Evolutionary conservation across 2,113 vertebrate genomes (phyloP), one percentile per base, ranked within the genome.

Genomic region (Oncorhynchus mykiss): DNA sequence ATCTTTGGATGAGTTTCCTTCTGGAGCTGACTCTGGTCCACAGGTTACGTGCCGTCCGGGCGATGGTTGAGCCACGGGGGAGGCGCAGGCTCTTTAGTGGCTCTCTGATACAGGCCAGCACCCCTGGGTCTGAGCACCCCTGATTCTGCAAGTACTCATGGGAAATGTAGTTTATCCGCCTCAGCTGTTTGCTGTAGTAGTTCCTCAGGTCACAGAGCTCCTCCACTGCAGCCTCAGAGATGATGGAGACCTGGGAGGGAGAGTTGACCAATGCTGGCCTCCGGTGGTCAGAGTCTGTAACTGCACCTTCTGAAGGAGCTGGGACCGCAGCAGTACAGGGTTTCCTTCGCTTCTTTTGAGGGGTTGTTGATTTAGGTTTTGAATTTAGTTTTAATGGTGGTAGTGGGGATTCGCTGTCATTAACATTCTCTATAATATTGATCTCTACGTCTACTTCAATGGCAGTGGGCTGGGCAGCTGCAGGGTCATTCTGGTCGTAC

Each of bases 101-200:
- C 74, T 90, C 91, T n/a, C 78, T 81, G 57, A 92, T 91, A 24
- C 93, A 94, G 0, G 86, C 87, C 76, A 93, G 78, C 22, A 91
- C 77, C 1, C 89, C 91, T 0, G 88, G 76, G 11, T 90, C 83
- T 0, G 70, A 29, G 0, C 86, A 54, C 51, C 51, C 51, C 51
- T 54, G 75, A 68, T 82, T 82, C 20, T 90, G 89, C 80, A 94
- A 81, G 74, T 85, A 80, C 49, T 94, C 92, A 24, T 91, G 90
- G 80, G 92, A 94, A 70, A 91, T 78, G 82, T 92, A 87, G 87
- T 94, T 90, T 1, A 94, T 94, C n/a, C 88, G 86, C 62, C 84
- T 77, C 24, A 94, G 86, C 85, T 90, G 80, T 29, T 84, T 80
- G 81, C 83, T 86, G 74, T 90, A 85, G 81, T 92, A 79, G 81